Evolutionary conservation across 1,140 invertebrate species (phyloP), one percentile per base, ranked within the genome.

Genomic region (Hylaeus anthracinus): DNA sequence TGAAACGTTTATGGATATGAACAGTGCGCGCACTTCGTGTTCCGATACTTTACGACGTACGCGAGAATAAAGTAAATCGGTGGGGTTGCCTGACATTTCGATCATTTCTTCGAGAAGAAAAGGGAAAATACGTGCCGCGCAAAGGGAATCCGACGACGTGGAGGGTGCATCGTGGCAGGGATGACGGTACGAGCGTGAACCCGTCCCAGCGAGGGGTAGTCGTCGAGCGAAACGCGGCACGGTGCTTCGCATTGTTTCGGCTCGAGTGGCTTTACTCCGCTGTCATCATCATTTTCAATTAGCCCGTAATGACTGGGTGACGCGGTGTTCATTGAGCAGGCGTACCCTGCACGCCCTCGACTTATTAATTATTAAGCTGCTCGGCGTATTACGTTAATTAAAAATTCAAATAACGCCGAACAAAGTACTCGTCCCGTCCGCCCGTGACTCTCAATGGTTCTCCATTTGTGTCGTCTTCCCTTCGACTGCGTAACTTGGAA

Each of bases 221-320:
- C 43, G 64, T 1, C 45, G 51, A 55, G 26, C 67, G 69, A 66
- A 79, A 72, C 39, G 70, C 58, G 71, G 65, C 70, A 63, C 58
- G 67, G 78, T 74, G 80, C 83, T 74, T 80, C 56, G 79, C 83
- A 77, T 89, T 86, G 83, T 88, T 84, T 86, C 72, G 56, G 45
- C 43, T 73, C 66, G 86, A 83, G 79, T 81, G 82, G 79, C 74
- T 81, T 79, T 69, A 53, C 69, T 61, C 43, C 74, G 79, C 85
- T 90, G 81, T 88, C 87, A 78, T 88, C 89, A 88, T 89, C 88
- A 90, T 90, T 90, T 90, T 88, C 89, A 90, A 90, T 90, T 90
- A 90, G 88, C 73, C 71, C 15, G 78, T 88, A 89, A 90, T 86
- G 87, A 89, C 82, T 86, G 81, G 72, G 69, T 79, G 81, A 88